Base-by-base conservation (phyloP, 1,140 invertebrate genomes). In the Callitettix versicolor region DNA sequence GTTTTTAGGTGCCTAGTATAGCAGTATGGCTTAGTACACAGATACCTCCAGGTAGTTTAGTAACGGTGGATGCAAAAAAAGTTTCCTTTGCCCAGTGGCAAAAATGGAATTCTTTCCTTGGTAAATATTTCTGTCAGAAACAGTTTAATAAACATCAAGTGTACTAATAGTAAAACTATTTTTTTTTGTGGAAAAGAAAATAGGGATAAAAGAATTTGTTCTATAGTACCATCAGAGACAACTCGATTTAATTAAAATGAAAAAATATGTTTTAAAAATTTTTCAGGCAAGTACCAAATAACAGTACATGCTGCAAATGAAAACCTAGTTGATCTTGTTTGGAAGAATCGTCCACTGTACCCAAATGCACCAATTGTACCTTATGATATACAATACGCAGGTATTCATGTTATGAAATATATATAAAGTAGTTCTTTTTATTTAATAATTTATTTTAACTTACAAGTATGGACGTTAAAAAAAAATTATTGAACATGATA, bases 241-340 rank as follows among this genome's bases (percentile, higher is more conserved):
- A n/a, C n/a, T n/a, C n/a, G n/a, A n/a, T n/a, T n/a, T n/a, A n/a
- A n/a, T n/a, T n/a, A n/a, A n/a, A n/a, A n/a, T n/a, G n/a, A n/a
- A n/a, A n/a, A n/a, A n/a, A n/a, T n/a, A n/a, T n/a, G n/a, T 22
- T 11, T 60, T 24, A n/a, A 36, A 56, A 3, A 17, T 24, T 6
- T 59, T 60, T 60, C 68, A 66, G 65, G 63, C 30, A 63, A 64
- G 17, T 58, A 61, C 40, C 73, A 74, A 21, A 73, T 75, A 55
- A 58, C 55, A 4, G 64, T 82, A 24, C 64, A 74, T 20, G 66
- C 72, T 11, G 63, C 77, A 9, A 58, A 64, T 12, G 64, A 73
- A 20, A 82, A 82, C 65, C 64, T 82, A 36, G 68, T 84, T 15
- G 80, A 84, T 61, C 38, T 67, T 21, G 68, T 81, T 3, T 82